Evolutionary conservation across 2,797 vertebrate species (phyloP), one percentile per base, ranked within the genome.

Genomic region (Arctocebus calabarensis): DNA sequence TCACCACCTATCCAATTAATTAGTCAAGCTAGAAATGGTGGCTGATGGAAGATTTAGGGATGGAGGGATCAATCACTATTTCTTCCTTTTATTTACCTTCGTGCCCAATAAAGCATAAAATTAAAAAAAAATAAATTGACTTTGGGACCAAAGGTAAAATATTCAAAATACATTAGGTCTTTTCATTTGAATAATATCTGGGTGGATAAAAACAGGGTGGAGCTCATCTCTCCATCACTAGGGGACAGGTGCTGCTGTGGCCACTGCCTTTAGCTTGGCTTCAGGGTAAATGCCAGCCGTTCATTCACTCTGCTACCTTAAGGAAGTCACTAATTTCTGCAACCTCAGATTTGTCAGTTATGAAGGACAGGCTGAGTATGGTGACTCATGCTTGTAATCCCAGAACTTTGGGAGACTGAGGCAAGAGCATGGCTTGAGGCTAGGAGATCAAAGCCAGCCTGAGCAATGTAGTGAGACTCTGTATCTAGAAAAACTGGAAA

Each of bases 171-270:
- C 32, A 9, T 2, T 32, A 37, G 6, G 1, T 37, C 5, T n/a
- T 84, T 52, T 71, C 29, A 75, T 55, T 48, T 64, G 34, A 75
- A 14, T 64, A 12, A 19, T 3, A 23, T 68, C 40, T 75, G 9
- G 55, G 91, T 27, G 12, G n/a, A 19, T 40, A 88, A 48, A 64
- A 82, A 19, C 1, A 6, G 4, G 34, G 66, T 0, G 7, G 19
- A 43, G 25, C 4, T 37, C 0, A 0, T n/a, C 25, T 17, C 20
- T 19, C 77, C 25, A 1, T 29, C 43, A 20, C 0, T 4, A 29
- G 14, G 6, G 20, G 27, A 23, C n/a, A 7, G 52, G 13, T 0
- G 19, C 27, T 4, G 1, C 8, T 45, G 29, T 14, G 48, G 17
- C 2, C 13, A 5, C 2, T 19, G n/a, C 2, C 23, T 59, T 3